Conservation (phyloP, 1,140 invertebrate species). For the Cyphomyrmex costatus region DNA sequence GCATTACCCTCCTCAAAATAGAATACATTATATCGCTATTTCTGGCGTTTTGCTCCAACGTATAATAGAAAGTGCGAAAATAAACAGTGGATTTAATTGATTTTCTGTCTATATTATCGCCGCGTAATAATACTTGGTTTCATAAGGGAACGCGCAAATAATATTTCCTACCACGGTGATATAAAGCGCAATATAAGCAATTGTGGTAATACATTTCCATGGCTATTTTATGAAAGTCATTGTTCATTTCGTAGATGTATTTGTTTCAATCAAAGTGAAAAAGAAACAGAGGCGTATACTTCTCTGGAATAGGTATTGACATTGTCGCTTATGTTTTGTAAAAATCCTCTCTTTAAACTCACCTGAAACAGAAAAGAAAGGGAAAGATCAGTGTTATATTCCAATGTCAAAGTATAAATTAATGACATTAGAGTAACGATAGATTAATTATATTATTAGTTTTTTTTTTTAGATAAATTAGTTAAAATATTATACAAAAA, state of each 20-base stretch:
- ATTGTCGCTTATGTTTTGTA: neutral
- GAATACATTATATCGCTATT: slow-evolving; percentile 46
- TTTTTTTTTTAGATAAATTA: neutral
- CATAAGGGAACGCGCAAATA: slow-evolving; percentile 8
- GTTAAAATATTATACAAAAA: slow-evolving; percentile 48
- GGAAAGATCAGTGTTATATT: slow-evolving; percentile 20
- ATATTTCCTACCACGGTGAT: neutral
- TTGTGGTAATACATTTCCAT: neutral
- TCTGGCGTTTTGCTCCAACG: neutral
- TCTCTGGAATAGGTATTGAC: neutral
- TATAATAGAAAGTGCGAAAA: slow-evolving; percentile 44
- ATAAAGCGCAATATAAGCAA: slow-evolving; percentile 23
- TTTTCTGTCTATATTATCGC: slow-evolving; percentile 46
- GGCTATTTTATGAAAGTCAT: slow-evolving; percentile 7
- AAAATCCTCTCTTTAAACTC: slow-evolving; percentile 48
- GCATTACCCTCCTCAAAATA: slow-evolving; percentile 36
- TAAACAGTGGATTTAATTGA: slow-evolving; percentile 49
- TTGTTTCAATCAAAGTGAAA: slow-evolving; percentile 17
- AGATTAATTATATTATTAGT: slow-evolving; percentile 68
- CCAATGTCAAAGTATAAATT: slow-evolving; percentile 28
- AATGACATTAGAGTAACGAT: no score
- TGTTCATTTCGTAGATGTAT: slow-evolving; percentile 8
- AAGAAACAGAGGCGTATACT: slow-evolving; percentile 18
- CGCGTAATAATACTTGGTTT: neutral
- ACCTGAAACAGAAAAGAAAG: slow-evolving; percentile 75